These are phyloP conservation scores for Rhabditoides inermis DNA, from an alignment of 2,888 invertebrate genomes.

Conservation along the genomic window DNA sequence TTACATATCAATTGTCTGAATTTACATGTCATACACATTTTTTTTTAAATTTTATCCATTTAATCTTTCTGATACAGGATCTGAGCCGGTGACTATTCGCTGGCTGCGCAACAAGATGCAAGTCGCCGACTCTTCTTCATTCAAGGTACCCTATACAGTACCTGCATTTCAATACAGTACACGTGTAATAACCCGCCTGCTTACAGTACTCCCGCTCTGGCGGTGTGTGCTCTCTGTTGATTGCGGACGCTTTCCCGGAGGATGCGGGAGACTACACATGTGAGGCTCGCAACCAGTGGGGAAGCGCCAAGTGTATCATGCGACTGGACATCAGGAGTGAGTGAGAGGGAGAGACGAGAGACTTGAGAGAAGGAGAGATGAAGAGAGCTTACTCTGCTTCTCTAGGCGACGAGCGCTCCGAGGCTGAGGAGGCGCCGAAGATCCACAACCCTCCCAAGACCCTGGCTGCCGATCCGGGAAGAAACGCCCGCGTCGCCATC, in stretches of 20 bases:
- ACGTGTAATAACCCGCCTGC: too few relatives aligned
- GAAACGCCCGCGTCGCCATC: constrained; percentile 16
- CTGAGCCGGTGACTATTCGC: constrained; percentile 44
- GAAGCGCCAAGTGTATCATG: constrained; percentile 27
- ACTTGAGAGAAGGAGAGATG: too few relatives aligned
- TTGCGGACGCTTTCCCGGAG: constrained; percentile 51
- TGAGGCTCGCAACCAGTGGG: constrained; percentile 32
- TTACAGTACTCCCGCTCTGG: constrained; percentile 9
- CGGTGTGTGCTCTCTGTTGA: constrained; percentile 18
- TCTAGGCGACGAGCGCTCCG: constrained; percentile 24
- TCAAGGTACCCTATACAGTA: too few relatives aligned
- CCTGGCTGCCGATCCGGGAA: constrained; percentile 22
- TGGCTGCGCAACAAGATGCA: constrained; percentile 45
- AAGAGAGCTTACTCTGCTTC: background rate
- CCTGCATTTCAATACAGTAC: too few relatives aligned
- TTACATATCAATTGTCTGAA: too few relatives aligned
- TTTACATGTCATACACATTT: too few relatives aligned
- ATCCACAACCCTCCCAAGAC: constrained; percentile 24
- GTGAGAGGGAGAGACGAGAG: constrained; percentile 4
- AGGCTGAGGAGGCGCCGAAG: constrained; percentile 29
- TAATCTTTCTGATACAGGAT: constrained; percentile 16
- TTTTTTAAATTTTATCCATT: background rate
- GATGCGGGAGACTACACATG: constrained; percentile 61
- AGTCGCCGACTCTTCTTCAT: constrained; percentile 35
- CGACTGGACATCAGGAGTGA: constrained; percentile 29